Percentiles rank a stretch among this genome's conserved stretches.
phyloP scores from a whole-genome alignment of 2,888 invertebrate species.

The Heliconius ethilla region DNA sequence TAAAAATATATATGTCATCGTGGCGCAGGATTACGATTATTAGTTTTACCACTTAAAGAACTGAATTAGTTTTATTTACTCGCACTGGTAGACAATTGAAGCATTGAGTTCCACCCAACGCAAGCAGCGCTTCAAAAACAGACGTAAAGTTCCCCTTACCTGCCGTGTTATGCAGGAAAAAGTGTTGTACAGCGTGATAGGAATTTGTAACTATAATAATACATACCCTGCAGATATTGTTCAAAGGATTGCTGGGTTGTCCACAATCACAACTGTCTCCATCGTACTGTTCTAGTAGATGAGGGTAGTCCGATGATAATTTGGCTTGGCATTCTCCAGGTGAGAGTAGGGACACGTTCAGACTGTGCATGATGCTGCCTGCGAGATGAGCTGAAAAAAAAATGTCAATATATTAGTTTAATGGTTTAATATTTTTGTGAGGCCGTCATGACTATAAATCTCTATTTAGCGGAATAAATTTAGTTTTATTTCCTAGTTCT shows the following conservation, averaged over 20 bases:
- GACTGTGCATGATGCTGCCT: conserved; percentile 88
- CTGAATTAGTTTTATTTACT: neutral
- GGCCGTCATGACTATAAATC: no score
- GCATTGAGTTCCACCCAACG: no score
- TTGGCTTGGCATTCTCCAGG: conserved; percentile 84
- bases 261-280: conserved; percentile 87
- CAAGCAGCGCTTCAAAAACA: neutral
- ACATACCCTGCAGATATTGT: conserved; percentile 88
- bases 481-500: no score
- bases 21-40: neutral
- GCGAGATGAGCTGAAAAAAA: conserved; percentile 85
- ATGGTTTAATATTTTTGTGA: neutral
- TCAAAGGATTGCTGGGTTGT: conserved; percentile 81
- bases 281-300: conserved; percentile 80
- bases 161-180: neutral
- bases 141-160: neutral
- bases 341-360: conserved; percentile 85
- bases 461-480: no score
- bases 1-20: neutral
- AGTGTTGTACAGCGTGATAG: neutral
- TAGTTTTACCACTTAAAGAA: neutral
- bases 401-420: neutral
- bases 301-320: conserved; percentile 80
- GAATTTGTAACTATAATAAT: neutral
- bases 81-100: no score